Base-by-base conservation (phyloP, 2,888 invertebrate species). In the Falcaria lacertinaria region DNA sequence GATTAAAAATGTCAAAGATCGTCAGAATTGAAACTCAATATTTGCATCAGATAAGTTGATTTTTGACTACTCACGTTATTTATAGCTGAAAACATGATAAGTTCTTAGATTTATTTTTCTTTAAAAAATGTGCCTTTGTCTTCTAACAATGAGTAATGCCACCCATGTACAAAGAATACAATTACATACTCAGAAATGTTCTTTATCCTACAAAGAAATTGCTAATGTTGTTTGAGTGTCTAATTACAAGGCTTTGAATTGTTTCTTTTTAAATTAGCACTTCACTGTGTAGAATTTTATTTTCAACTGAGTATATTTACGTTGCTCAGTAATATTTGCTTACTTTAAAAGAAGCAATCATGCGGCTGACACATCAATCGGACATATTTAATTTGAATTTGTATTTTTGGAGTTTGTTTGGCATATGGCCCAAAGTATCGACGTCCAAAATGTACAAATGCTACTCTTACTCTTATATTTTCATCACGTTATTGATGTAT, bases 381-480 rank as follows among this genome's bases (percentile, higher is more conserved):
- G 64, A 69, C 15, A 63, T 70, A 41, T 85, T 83, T 44, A 60
- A 69, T 33, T 50, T 55, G 2, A 81, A 75, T 54, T 65, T 69
- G 11, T 48, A 62, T 28, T 55, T 51, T 39, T 74, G 74, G 53
- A 77, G 73, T 51, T 39, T 80, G 28, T 80, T 84, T 38, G 83
- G 78, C 0, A 22, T 82, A 34, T 84, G 81, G 81, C 58, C 74
- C 1, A 77, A 74, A 15, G 59, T 48, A 40, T 57, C 35, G 0
- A 39, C 60, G 0, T 55, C 49, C 7, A 70, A 57, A 63, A 65
- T 57, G 43, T 83, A 82, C 35, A 79, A 66, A 67, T 75, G 59
- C 39, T 85, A 69, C 52, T 75, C 78, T 1, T 48, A 50, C 28
- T 0, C 60, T 5, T 83, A 72, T 39, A 54, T 84, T 1, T 54